Evolutionary conservation across 2,888 invertebrate species (phyloP), one percentile per base, ranked within the genome.

Genomic region (Sarcophaga variegata): DNA sequence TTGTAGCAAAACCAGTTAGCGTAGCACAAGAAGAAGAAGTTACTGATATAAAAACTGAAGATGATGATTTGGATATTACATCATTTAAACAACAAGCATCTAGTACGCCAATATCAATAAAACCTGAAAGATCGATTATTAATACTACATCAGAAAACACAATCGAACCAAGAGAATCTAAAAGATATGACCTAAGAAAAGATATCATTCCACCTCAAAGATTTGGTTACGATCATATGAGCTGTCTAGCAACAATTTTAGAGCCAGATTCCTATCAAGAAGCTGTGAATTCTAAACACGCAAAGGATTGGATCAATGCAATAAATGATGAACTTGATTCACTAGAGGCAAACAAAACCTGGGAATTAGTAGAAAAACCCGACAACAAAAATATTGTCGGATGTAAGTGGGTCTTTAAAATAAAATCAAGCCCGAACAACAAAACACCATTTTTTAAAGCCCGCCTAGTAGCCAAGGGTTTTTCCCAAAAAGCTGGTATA

Each of bases 401-500:
- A 64, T 71, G 71, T 71, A 76, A 71, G 62, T 89, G 88, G 88
- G 85, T 88, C 2, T 89, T 76, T 74, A 89, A 88, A 80, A 47
- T 88, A 25, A 89, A 89, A 74, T 59, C 27, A 22, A 70, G 67
- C 20, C 63, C 81, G 3, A 47, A 77, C 22, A 22, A 60, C n/a
- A 74, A n/a, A 49, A 22, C 22, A 17, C 80, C 22, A 70, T 81
- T 80, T 1, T 88, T 83, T 25, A 89, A 89, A 62, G 88, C 88
- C 66, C 76, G 88, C 45, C 66, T 89, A 20, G 87, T 88, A 20
- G 87, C 77, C 5, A 72, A 89, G 45, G 88, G 88, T 17, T 89
- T 88, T 67, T 86, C 83, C 4, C 89, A 89, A 80, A 71, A 87
- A 76, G 83, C 84, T 47, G 90, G 89, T 2, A 66, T 89, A 2